phyloP scores from a whole-genome alignment of 2,797 vertebrate species.

The Botia almorhae region DNA sequence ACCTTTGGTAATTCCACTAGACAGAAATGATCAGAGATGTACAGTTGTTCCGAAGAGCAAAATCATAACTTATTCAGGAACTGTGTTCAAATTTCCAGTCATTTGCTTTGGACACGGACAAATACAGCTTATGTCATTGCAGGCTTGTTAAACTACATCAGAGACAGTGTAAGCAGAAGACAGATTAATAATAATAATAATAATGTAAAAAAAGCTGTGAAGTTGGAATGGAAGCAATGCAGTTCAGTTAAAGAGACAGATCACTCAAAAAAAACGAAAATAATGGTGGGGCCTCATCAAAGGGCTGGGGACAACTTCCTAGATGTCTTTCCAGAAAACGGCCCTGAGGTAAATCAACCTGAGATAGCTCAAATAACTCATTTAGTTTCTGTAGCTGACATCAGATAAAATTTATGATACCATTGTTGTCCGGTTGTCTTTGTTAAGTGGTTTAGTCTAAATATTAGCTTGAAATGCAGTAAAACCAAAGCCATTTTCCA shows the following conservation, averaged over 20 bases:
- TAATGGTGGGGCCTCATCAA: no score
- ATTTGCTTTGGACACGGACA: not conserved
- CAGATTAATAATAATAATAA: not conserved
- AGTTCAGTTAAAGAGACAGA: not conserved
- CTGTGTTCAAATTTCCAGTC: not conserved
- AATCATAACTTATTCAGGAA: slow-evolving; percentile 2
- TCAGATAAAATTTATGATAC: not conserved
- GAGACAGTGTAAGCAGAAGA: not conserved
- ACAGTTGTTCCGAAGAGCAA: not conserved
- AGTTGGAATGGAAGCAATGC: not conserved
- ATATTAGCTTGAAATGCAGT: no score
- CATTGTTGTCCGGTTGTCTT: not conserved
- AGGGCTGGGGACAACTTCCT: no score
- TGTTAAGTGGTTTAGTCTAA: not conserved
- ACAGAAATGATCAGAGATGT: slow-evolving; percentile 4
- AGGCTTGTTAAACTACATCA: not conserved
- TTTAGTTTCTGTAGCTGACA: not conserved
- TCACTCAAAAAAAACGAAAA: not conserved
- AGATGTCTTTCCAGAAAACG: not conserved
- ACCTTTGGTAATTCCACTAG: not conserved
- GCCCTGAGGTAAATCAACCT: not conserved
- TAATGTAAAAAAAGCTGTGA: not conserved
- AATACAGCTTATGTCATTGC: not conserved
- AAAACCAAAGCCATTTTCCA: no score
- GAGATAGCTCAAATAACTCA: not conserved